Base-by-base conservation (phyloP, 2,888 invertebrate species). In the Byasa hedistus region DNA sequence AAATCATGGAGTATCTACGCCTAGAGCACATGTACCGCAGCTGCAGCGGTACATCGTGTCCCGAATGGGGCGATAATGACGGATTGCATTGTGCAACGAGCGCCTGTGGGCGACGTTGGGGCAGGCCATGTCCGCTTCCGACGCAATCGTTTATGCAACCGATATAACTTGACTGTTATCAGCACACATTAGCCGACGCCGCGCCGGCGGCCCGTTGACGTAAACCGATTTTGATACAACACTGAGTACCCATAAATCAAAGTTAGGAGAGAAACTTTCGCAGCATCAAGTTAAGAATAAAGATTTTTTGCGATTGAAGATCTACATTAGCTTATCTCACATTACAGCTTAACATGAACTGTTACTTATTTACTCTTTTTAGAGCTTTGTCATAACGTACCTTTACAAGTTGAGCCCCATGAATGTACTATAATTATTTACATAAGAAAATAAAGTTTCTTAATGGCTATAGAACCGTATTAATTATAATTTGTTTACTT, bases 71-170 rank as follows among this genome's bases (percentile, higher is more conserved):
- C 80, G 87, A 86, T 89, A 89, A 75, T 76, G 76, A 79, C 78
- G 83, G 83, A 79, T 76, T 78, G 85, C 82, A 84, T 86, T 87
- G 87, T 86, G 86, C 83, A 85, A 85, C 75, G 68, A 70, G 69
- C 71, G 70, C 69, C 71, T 74, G 85, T 85, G 82, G 83, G 84
- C 82, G 84, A 72, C 72, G 80, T 88, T 88, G 83, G 74, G 89
- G 87, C 86, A 89, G 89, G 85, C 79, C 87, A 86, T 87, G 89
- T 86, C 87, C 86, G 88, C 79, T 88, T 88, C 87, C 88, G 85
- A 79, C 71, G 78, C 80, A 80, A 82, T 77, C 77, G 73, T 79
- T 85, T 86, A 84, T 86, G 84, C 82, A 85, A 87, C 78, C 72
- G 81, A 82, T 83, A 84, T 69, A 69, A 70, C 61, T 68, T 69